Evolutionary conservation across 2,113 vertebrate species (phyloP).

Genomic region (Suricata suricatta): DNA sequence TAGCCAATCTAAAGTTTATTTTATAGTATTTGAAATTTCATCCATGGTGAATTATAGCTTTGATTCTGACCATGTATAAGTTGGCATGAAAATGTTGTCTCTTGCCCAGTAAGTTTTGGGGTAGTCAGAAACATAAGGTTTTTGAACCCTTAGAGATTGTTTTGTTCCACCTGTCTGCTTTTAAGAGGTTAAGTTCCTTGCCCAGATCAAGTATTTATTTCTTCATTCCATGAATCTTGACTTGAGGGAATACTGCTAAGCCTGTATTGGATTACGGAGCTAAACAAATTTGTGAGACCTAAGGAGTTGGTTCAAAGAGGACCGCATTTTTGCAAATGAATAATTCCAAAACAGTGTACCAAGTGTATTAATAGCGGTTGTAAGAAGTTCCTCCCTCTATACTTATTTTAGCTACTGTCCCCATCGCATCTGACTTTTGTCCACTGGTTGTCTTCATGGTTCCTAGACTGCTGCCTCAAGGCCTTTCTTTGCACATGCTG

Average conservation of each 20-base stretch:
- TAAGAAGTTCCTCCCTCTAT: neutral
- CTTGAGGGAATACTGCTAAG: neutral
- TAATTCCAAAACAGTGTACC: neutral
- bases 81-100: neutral
- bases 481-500: neutral
- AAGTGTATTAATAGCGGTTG: neutral
- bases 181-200: neutral
- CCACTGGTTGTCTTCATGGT: neutral
- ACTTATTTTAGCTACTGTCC: neutral
- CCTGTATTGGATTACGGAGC: neutral
- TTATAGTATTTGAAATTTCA: slow-evolving; percentile 1
- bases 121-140: neutral
- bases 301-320: neutral
- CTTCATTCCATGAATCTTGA: neutral
- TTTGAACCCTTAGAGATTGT: slow-evolving; percentile 6
- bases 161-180: neutral
- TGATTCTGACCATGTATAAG: neutral
- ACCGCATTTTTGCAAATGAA: neutral
- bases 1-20: slow-evolving; percentile 6
- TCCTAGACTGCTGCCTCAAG: neutral
- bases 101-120: neutral
- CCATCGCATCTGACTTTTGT: neutral
- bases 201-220: neutral
- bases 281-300: neutral
- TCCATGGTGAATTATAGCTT: neutral